phyloP scores from a whole-genome alignment of 1,140 invertebrate species.

The Lucilia sericata region DNA sequence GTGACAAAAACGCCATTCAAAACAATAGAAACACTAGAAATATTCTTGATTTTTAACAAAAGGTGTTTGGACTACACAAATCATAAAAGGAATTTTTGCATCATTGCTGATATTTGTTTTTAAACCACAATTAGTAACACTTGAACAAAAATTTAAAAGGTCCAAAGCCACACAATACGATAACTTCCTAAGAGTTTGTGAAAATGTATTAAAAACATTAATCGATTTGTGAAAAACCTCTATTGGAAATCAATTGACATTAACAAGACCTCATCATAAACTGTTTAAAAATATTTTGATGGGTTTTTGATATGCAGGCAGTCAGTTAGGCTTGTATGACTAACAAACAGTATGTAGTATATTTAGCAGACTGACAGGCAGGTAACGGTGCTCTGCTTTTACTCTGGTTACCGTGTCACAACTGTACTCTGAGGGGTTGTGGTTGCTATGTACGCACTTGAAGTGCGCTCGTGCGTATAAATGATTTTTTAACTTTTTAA shows the following conservation, averaged over 20 bases:
- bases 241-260: slow-evolving; percentile 6
- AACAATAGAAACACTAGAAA: neutral
- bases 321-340: neutral
- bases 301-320: neutral
- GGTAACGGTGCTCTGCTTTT: neutral
- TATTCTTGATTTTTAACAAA: neutral
- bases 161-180: neutral
- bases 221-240: neutral
- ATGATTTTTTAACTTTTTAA: slow-evolving; percentile 4
- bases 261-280: slow-evolving; percentile 24
- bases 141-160: neutral
- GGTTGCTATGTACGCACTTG: neutral
- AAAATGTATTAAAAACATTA: neutral
- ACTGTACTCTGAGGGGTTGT: neutral
- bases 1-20: neutral
- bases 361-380: neutral
- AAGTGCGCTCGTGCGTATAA: slow-evolving; percentile 35
- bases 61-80: neutral
- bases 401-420: neutral
- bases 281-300: neutral
- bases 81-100: neutral
- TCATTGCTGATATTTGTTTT: neutral
- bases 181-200: too few relatives aligned
- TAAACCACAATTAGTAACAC: slow-evolving; percentile 20
- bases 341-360: neutral